Conservation (phyloP, 2,113 vertebrate genomes). For the Echinops telfairi region DNA sequence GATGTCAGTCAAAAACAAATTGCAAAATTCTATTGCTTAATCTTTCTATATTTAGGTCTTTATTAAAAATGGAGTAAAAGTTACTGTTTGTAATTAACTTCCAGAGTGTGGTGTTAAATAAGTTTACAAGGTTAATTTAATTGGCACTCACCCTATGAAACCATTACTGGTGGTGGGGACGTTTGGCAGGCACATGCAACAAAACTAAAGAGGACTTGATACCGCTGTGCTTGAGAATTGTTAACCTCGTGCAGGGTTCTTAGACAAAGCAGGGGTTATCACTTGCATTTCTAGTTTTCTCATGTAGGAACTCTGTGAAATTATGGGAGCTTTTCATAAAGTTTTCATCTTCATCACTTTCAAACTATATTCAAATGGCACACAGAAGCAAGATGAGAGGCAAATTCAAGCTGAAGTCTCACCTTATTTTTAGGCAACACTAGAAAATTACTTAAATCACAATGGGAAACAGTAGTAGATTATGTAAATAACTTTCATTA, state of each 20-base stretch:
- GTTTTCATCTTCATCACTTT: not conserved
- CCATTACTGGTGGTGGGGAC: not conserved
- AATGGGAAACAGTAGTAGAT: not conserved
- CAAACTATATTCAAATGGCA: not conserved
- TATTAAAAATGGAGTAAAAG: not conserved
- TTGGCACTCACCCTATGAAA: not conserved
- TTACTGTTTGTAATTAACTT: not conserved
- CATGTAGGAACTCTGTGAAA: not conserved
- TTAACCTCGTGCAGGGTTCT: not conserved
- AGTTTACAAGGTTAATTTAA: not conserved
- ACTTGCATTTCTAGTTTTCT: constrained; percentile 38
- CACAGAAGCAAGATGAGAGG: not conserved
- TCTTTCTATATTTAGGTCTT: no score
- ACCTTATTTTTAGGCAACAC: not conserved
- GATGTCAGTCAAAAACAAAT: not conserved
- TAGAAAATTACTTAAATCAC: not conserved
- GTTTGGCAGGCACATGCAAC: not conserved
- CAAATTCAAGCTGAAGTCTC: not conserved
- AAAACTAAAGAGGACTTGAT: constrained; percentile 30
- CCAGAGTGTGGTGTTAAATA: not conserved
- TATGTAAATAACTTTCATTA: constrained; percentile 28
- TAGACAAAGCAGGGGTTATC: constrained; percentile 6
- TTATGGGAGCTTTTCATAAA: not conserved
- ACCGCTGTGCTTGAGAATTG: constrained; percentile 10
- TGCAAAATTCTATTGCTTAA: not conserved